Conservation (phyloP, 2,113 vertebrate species). For the Neolamprologus brichardi region DNA sequence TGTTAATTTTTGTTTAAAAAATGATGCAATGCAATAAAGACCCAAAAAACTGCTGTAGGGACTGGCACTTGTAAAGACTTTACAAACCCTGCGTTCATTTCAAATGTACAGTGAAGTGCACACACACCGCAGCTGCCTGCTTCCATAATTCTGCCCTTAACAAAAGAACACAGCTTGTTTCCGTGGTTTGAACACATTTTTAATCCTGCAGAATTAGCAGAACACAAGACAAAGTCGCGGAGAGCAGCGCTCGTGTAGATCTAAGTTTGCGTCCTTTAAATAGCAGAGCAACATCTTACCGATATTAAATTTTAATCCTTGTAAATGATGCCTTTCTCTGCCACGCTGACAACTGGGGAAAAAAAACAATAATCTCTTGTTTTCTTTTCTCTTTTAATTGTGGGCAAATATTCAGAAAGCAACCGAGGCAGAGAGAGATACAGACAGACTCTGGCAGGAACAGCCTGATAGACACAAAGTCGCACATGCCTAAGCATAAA, state of each 20-base stretch:
- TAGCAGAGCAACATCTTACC: background rate
- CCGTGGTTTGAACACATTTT: background rate
- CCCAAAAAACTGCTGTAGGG: background rate
- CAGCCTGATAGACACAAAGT: slow-evolving; percentile 20
- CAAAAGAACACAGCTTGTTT: background rate
- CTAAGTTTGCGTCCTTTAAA: background rate
- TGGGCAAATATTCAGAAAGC: slow-evolving; percentile 29
- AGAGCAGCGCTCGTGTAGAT: background rate
- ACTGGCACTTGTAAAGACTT: background rate
- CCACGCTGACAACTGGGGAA: background rate
- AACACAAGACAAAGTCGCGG: background rate
- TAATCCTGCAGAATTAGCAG: slow-evolving; percentile 11
- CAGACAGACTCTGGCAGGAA: slow-evolving; percentile 5
- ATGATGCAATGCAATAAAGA: background rate
- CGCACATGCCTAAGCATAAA: slow-evolving; percentile 34
- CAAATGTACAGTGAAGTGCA: background rate
- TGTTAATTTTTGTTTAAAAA: background rate
- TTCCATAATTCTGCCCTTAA: background rate
- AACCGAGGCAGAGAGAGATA: background rate
- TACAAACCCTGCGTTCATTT: background rate
- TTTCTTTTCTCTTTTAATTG: background rate
- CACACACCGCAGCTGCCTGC: background rate
- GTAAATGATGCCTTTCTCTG: background rate
- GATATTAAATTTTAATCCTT: slow-evolving; percentile 19
- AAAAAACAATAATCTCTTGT: slow-evolving; percentile 33